Base-by-base conservation (phyloP, 2,888 invertebrate genomes). In the Drosophila pseudotakahashii region DNA sequence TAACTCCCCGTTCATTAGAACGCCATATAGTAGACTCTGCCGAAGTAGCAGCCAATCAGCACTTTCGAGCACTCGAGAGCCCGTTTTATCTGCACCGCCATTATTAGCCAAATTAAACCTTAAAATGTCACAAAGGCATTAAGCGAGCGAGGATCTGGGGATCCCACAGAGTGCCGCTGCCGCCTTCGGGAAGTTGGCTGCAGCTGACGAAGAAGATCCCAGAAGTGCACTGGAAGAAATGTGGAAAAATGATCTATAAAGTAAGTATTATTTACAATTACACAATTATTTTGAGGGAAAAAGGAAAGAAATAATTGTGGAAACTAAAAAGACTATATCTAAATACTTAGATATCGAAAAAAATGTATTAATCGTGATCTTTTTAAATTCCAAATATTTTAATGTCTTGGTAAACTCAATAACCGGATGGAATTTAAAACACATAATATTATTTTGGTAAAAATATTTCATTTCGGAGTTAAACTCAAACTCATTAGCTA, bases 101-200 rank as follows among this genome's bases (percentile, higher is more conserved):
- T 76, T 81, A 75, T 58, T 80, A 81, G 78, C 84, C 77, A 79
- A 74, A 77, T 78, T 77, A 79, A 87, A 75, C 71, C 73, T 72
- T 67, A 67, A 86, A 85, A 88, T 74, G 83, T 88, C 87, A 79
- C 78, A 86, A 77, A 86, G 55, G 76, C 82, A 88, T 82, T 82
- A 88, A 88, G 32, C 34, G 50, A 48, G 34, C 48, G 58, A 26
- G 26, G 60, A 52, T 36, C n/a, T 5, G 4, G 32, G 23, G 62
- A 62, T 66, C 64, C 52, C 64, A 66, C 64, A 52, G 64, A 52
- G 48, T 32, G 30, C 26, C 26, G 30, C 9, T 41, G 61, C 62
- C 23, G 26, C 26, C 48, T 39, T 32, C 19, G 39, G 11, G 34
- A 23, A 26, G 26, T 30, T 58, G 39, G 5, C 11, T 39, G 44